Conservation (phyloP, 2,797 vertebrate species). For the Florisuga fusca region DNA sequence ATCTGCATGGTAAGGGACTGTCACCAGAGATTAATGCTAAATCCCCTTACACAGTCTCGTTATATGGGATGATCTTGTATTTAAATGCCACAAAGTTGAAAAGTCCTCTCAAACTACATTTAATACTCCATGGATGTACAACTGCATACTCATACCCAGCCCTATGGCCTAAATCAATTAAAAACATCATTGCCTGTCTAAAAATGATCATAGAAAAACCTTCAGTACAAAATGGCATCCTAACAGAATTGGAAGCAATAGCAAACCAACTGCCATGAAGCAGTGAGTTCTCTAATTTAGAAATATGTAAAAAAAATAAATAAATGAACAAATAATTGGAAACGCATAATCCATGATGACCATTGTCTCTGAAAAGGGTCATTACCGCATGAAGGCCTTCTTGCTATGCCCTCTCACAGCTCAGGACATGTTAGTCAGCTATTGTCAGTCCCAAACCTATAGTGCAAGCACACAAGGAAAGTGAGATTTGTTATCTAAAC, state of each 20-base stretch:
- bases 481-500: constrained; percentile 90
- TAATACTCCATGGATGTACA: constrained; percentile 51
- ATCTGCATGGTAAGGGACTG: constrained; percentile 69
- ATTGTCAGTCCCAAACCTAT: constrained; percentile 90
- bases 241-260: constrained; percentile 85
- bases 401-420: constrained; percentile 89
- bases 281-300: constrained; percentile 87
- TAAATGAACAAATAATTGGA: constrained; percentile 86
- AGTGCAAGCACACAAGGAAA: constrained; percentile 92
- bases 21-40: constrained; percentile 47
- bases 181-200: constrained; percentile 72
- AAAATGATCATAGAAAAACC: constrained; percentile 74
- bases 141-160: constrained; percentile 66
- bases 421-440: constrained; percentile 90
- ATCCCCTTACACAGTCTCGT: constrained; percentile 57
- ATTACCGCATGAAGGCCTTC: constrained; percentile 88
- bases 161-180: constrained; percentile 69
- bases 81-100: constrained; percentile 68
- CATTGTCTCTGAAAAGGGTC: constrained; percentile 88
- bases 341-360: constrained; percentile 88
- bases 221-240: constrained; percentile 80
- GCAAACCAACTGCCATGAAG: constrained; percentile 89
- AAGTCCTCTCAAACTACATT: constrained; percentile 56
- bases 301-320: constrained; percentile 85
- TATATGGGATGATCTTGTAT: constrained; percentile 48